A percentile compares a stretch with the other conserved stretches of the same genome.
phyloP scores from a whole-genome alignment of 2,888 invertebrate genomes.

The Nomada goodeniana region DNA sequence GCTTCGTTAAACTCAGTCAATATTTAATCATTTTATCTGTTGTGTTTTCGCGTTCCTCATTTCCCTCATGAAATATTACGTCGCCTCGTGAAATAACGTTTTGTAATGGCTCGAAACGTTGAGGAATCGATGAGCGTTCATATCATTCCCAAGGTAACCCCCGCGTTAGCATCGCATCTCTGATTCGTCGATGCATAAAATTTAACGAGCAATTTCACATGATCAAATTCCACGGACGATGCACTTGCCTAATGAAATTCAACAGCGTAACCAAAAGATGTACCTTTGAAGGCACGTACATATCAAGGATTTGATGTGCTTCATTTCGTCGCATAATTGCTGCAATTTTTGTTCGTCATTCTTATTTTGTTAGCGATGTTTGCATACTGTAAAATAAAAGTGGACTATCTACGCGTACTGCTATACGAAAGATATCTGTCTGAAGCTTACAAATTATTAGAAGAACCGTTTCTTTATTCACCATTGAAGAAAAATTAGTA shows the following conservation, averaged over 20 bases:
- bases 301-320: neutral
- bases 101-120: slow-evolving; percentile 13
- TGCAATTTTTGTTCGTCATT: neutral
- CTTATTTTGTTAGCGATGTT: no score
- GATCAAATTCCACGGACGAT: slow-evolving; percentile 47
- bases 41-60: neutral
- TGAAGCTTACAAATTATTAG: no score
- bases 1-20: no score
- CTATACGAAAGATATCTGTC: no score
- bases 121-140: slow-evolving; percentile 30
- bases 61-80: neutral
- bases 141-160: slow-evolving; percentile 38
- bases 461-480: no score
- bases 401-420: no score
- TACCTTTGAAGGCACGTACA: neutral
- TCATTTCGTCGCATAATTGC: neutral
- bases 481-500: no score
- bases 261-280: neutral
- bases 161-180: slow-evolving; percentile 28
- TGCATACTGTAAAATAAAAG: no score
- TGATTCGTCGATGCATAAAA: slow-evolving; percentile 55
- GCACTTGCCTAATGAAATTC: slow-evolving; percentile 38
- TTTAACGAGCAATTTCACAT: slow-evolving; percentile 58
- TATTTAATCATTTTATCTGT: neutral
- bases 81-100: slow-evolving; percentile 7